phyloP scores from a whole-genome alignment of 2,113 vertebrate species.

The Symphodus melops region DNA sequence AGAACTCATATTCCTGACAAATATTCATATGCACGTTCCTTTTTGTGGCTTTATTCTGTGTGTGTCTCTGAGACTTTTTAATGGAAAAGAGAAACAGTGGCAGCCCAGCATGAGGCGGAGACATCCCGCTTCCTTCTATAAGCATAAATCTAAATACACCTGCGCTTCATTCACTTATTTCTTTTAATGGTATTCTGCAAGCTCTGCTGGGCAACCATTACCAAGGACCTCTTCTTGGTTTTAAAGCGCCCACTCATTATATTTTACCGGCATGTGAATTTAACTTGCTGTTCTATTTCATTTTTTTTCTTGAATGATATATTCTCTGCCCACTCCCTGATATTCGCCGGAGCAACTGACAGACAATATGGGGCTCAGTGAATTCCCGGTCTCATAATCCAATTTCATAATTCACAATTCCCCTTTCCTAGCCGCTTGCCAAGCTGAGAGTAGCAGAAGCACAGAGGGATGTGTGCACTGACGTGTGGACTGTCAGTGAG shows the following conservation, averaged over 20 bases:
- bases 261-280: conserved; percentile 28
- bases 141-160: conserved; percentile 12
- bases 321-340: conserved; percentile 12
- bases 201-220: conserved; percentile 11
- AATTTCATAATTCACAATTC: conserved; percentile 72
- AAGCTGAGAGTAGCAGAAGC: conserved; percentile 56
- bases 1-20: neutral
- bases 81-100: neutral
- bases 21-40: neutral
- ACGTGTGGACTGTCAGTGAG: conserved; percentile 55
- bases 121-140: neutral
- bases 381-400: conserved; percentile 72
- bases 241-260: conserved; percentile 29
- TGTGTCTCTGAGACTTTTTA: neutral
- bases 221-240: conserved; percentile 13
- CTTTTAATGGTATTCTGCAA: neutral
- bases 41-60: neutral
- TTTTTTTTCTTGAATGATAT: conserved; percentile 28
- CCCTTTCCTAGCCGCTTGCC: conserved; percentile 48
- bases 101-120: neutral
- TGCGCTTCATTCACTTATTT: neutral
- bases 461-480: conserved; percentile 53
- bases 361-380: conserved; percentile 66
- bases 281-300: conserved; percentile 9
- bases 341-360: conserved; percentile 61